Conservation (phyloP, 2,113 vertebrate genomes). For the Nipponia nippon region DNA sequence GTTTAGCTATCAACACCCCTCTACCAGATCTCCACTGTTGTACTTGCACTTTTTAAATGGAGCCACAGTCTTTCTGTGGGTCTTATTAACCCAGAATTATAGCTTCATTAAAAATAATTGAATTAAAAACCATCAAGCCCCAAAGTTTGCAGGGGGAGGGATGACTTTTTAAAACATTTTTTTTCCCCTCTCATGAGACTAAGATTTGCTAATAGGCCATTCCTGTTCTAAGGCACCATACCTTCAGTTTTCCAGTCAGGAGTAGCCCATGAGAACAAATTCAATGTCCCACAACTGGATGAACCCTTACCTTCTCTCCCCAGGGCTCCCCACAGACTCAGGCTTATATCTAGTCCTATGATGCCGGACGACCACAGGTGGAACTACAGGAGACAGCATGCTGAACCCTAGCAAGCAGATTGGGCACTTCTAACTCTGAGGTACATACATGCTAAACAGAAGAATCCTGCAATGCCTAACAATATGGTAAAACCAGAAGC, state of each 20-base stretch:
- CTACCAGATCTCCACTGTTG: not conserved
- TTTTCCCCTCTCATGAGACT: not conserved
- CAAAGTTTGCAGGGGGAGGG: not conserved
- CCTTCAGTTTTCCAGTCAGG: not conserved
- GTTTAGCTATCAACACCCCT: not conserved
- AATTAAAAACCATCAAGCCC: not conserved
- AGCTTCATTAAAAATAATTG: not conserved
- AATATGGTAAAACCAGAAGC: accelerated
- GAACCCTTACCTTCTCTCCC: not conserved
- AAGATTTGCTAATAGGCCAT: not conserved
- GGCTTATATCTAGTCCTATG: not conserved
- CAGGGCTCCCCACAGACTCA: not conserved
- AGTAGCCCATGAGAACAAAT: not conserved
- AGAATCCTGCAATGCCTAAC: not conserved
- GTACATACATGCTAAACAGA: not conserved
- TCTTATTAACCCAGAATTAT: not conserved
- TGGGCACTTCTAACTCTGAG: not conserved
- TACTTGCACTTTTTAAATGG: not conserved
- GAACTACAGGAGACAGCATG: not conserved
- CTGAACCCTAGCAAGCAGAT: not conserved
- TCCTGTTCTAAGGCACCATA: not conserved
- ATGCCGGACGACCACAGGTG: not conserved
- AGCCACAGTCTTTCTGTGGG: not conserved
- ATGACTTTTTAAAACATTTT: not conserved
- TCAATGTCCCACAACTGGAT: not conserved